These are phyloP conservation scores for Gonioctena quinquepunctata DNA, from an alignment of 1,140 invertebrate genomes.

Conservation along the genomic window DNA sequence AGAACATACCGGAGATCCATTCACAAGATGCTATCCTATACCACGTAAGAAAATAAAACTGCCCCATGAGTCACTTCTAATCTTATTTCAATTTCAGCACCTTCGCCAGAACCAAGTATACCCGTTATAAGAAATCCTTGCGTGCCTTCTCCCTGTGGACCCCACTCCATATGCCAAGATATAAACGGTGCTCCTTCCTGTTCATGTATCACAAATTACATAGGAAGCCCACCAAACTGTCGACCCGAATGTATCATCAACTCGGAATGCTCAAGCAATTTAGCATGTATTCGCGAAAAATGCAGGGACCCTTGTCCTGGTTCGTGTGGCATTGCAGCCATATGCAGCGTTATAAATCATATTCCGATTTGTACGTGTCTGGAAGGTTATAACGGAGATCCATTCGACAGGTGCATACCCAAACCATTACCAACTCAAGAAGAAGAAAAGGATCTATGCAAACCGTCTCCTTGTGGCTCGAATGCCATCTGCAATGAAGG, in stretches of 20 bases:
- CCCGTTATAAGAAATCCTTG: constrained; percentile 63
- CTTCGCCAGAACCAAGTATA: constrained; percentile 32
- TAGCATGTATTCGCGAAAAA: constrained; percentile 66
- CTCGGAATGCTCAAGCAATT: constrained; percentile 65
- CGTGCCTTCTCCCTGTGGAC: constrained; percentile 77
- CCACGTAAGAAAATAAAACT: constrained; percentile 55
- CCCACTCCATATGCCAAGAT: constrained; percentile 69
- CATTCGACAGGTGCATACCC: constrained; percentile 47
- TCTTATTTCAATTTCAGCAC: constrained; percentile 34
- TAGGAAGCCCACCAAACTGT: constrained; percentile 71
- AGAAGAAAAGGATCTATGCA: constrained; percentile 60
- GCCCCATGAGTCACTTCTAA: not conserved
- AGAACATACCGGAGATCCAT: constrained; percentile 72
- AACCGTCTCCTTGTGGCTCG: constrained; percentile 71
- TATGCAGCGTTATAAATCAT: constrained; percentile 73
- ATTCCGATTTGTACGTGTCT: constrained; percentile 71
- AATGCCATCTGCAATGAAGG: constrained; percentile 66
- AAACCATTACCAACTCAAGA: constrained; percentile 48
- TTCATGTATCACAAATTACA: constrained; percentile 61
- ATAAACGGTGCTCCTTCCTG: constrained; percentile 65
- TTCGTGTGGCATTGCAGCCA: constrained; percentile 71
- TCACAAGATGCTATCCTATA: constrained; percentile 63
- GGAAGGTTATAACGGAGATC: constrained; percentile 68
- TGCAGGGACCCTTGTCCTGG: constrained; percentile 70
- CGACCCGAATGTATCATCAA: constrained; percentile 70